Conservation (phyloP, 30 jellyfish, hydroid and myxozoan species). For the Hydractinia echinata region DNA sequence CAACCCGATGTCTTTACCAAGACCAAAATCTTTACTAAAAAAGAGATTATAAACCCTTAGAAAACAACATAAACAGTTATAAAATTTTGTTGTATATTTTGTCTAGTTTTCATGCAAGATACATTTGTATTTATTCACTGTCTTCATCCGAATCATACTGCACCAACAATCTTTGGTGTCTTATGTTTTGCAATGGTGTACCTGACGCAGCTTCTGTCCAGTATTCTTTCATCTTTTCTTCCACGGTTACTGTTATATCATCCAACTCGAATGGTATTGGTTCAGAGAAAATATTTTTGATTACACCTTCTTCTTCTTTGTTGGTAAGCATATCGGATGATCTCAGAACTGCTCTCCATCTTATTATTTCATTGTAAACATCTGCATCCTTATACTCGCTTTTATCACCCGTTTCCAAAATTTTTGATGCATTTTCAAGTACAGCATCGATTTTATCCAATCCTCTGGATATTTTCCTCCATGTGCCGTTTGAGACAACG, state of each 20-base stretch:
- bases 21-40: not conserved
- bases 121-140: not conserved
- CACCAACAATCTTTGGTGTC: not conserved
- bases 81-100: not conserved
- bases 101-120: not conserved
- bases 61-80: not conserved
- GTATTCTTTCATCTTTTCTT: not conserved
- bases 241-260: not conserved
- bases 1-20: not conserved
- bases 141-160: not conserved
- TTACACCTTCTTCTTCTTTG: not conserved
- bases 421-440: not conserved
- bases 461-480: not conserved
- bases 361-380: not conserved
- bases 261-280: not conserved
- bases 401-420: not conserved
- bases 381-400: not conserved
- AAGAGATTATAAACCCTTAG: not conserved
- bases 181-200: not conserved
- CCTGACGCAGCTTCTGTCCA: not conserved
- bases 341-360: constrained; percentile 22
- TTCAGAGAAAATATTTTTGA: not conserved
- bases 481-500: not conserved
- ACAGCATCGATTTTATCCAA: not conserved
- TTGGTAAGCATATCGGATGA: not conserved